phyloP scores from a whole-genome alignment of 2,797 vertebrate species.

The Clarias fuscus region DNA sequence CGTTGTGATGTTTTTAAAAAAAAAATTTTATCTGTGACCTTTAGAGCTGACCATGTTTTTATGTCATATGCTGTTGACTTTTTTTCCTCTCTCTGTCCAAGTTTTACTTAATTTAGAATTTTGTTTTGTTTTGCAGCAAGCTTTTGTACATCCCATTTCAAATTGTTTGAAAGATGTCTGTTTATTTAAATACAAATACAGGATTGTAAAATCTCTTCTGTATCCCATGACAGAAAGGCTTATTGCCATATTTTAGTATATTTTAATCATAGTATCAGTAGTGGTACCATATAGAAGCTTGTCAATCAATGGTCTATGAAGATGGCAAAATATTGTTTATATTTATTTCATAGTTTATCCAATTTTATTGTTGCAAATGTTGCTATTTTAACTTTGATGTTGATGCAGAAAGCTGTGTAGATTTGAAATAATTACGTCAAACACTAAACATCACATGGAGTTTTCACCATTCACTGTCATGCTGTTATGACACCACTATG shows the following conservation, averaged over 20 bases:
- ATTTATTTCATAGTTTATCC: neutral
- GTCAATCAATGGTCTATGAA: neutral
- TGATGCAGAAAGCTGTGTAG: neutral
- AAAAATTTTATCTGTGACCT: neutral
- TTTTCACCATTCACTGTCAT: slow-evolving; percentile 16
- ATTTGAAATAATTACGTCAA: neutral
- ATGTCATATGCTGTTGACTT: neutral
- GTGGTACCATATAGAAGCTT: neutral
- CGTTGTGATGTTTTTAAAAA: no score
- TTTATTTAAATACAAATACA: slow-evolving; percentile 34
- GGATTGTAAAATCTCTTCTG: slow-evolving; percentile 58
- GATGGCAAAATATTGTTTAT: neutral
- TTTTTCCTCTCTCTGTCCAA: neutral
- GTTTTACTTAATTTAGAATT: neutral
- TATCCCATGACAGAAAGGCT: slow-evolving; percentile 69
- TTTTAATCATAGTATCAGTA: neutral
- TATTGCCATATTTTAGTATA: slow-evolving; percentile 31
- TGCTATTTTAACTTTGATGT: neutral
- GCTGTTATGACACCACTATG: slow-evolving; percentile 21
- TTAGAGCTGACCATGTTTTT: neutral
- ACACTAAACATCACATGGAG: slow-evolving; percentile 20
- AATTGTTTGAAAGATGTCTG: neutral
- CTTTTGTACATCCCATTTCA: neutral
- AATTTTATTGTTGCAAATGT: neutral
- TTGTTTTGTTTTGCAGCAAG: neutral